These are phyloP conservation scores for Nothobranchius kuhntae DNA, from an alignment of 2,113 vertebrate genomes.

Conservation along the genomic window DNA sequence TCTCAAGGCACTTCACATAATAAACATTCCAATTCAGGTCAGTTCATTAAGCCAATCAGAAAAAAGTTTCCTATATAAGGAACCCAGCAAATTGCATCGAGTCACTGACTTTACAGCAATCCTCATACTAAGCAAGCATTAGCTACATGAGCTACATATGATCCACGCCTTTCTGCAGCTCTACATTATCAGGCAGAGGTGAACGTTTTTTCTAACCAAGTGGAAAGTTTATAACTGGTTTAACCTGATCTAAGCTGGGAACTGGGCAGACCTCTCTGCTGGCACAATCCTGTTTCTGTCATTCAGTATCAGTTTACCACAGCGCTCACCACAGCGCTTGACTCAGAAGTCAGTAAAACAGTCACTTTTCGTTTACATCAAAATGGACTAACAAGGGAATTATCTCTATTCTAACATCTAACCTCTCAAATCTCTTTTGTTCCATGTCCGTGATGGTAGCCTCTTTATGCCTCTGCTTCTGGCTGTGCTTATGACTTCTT, in stretches of 20 bases:
- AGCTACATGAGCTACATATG: too few relatives aligned
- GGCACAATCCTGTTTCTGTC: conserved; percentile 44
- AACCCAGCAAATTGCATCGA: too few relatives aligned
- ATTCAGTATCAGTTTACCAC: not conserved
- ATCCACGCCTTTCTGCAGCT: not conserved
- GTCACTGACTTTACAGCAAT: too few relatives aligned
- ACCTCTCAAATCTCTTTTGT: conserved; percentile 16
- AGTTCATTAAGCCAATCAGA: too few relatives aligned
- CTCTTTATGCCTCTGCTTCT: not conserved
- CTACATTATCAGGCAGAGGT: not conserved
- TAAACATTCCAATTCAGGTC: too few relatives aligned
- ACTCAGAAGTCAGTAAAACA: conserved; percentile 27
- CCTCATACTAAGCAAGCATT: too few relatives aligned
- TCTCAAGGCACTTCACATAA: too few relatives aligned
- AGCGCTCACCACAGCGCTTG: not conserved
- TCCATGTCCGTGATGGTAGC: not conserved
- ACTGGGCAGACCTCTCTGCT: conserved; percentile 15
- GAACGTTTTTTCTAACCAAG: not conserved
- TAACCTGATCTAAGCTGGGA: conserved; percentile 24
- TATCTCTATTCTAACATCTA: not conserved
- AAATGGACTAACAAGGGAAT: conserved; percentile 34
- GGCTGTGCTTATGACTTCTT: not conserved
- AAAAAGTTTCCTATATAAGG: too few relatives aligned
- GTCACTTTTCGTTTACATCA: conserved; percentile 45
- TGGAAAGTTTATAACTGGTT: conserved; percentile 10